Evolutionary conservation across 2,113 vertebrate species (phyloP).

Genomic region (Antechinus stuartii): DNA sequence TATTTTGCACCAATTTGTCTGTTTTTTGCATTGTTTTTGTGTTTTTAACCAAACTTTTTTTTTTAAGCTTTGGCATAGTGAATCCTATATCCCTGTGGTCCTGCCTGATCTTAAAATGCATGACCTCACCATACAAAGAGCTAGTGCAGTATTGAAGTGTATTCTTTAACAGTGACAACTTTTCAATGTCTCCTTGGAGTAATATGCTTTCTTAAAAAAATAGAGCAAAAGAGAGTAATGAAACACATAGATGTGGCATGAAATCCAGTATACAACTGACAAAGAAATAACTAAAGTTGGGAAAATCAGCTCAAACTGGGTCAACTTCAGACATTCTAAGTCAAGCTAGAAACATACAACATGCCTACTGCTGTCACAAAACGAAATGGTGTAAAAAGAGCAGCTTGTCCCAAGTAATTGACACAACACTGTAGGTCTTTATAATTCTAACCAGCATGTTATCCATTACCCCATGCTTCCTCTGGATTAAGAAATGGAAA

Average conservation of each 20-base stretch:
- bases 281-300: neutral
- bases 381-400: neutral
- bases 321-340: neutral
- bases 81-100: neutral
- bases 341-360: neutral
- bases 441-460: neutral
- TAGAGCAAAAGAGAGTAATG: neutral
- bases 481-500: conserved; percentile 4
- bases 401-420: neutral
- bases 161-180: neutral
- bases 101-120: neutral
- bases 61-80: neutral
- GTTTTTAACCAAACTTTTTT: neutral
- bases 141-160: neutral
- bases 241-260: neutral
- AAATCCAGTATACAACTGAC: neutral
- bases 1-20: neutral
- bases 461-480: neutral
- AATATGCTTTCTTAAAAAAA: neutral
- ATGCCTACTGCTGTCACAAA: neutral
- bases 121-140: neutral
- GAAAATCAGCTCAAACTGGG: neutral
- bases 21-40: neutral
- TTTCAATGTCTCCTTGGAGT: neutral
- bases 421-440: neutral